A percentile compares a stretch with the other conserved stretches of the same genome.
phyloP scores from a whole-genome alignment of 2,113 vertebrate genomes.

The Helogale parvula region DNA sequence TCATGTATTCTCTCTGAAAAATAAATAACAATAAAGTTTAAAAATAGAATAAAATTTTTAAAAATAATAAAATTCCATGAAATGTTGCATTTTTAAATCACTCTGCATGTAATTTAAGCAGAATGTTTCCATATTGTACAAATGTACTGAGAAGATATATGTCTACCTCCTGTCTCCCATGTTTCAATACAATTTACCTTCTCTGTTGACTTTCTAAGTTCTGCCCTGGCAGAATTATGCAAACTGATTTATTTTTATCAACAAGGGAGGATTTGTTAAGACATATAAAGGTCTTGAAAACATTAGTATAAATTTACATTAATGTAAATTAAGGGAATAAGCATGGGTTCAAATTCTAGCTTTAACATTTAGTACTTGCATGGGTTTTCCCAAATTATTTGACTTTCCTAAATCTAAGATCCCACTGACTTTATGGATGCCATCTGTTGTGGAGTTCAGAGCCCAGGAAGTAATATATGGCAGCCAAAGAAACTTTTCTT shows the following conservation, averaged over 20 bases:
- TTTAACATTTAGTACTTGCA: neutral
- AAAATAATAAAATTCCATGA: neutral
- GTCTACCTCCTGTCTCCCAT: neutral
- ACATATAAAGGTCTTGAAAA: neutral
- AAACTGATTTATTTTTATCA: constrained; percentile 15
- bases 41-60: too few relatives aligned
- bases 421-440: neutral
- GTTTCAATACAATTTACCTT: neutral
- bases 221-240: neutral
- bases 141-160: neutral
- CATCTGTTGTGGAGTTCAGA: neutral
- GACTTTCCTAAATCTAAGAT: neutral
- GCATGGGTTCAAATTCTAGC: neutral
- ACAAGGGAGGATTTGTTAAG: neutral
- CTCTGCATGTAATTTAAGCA: neutral
- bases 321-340: neutral
- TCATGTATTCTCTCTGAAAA: too few relatives aligned
- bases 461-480: neutral
- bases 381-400: neutral
- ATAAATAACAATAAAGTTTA: too few relatives aligned
- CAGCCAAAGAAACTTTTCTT: neutral
- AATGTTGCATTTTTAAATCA: neutral
- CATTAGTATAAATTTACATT: neutral
- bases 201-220: neutral
- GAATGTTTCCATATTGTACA: neutral